Conservation (phyloP, 2,888 invertebrate genomes). For the Xestobium rufovillosum region DNA sequence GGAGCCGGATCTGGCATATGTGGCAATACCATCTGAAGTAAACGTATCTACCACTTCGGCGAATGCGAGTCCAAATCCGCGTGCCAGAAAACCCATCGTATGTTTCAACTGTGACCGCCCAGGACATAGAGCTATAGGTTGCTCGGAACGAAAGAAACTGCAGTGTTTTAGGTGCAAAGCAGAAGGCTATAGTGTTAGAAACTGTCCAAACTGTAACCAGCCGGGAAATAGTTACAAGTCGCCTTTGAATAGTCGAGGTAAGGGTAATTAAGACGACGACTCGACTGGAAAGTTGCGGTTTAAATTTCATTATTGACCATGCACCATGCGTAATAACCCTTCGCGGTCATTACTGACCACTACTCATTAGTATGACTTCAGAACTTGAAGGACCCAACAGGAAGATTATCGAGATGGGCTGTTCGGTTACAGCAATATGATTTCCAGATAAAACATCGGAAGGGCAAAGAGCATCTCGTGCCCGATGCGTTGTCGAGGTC, state of each 20-base stretch:
- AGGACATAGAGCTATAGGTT: constrained; percentile 13
- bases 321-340: too few relatives aligned
- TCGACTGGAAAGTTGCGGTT: background rate
- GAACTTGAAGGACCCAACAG: too few relatives aligned
- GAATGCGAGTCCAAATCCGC: background rate
- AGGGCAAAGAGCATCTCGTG: too few relatives aligned
- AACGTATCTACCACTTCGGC: too few relatives aligned
- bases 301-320: too few relatives aligned
- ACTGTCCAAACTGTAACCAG: constrained; percentile 15
- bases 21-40: constrained; percentile 3
- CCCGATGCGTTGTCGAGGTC: too few relatives aligned
- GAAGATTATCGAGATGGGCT: too few relatives aligned
- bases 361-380: too few relatives aligned
- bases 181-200: constrained; percentile 12
- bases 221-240: constrained; percentile 16
- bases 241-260: constrained; percentile 10
- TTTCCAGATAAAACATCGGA: too few relatives aligned
- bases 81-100: constrained; percentile 2
- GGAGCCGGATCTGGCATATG: constrained; percentile 18
- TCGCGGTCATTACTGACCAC: too few relatives aligned
- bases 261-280: constrained; percentile 3
- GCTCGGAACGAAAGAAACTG: constrained; percentile 4
- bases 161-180: constrained; percentile 15
- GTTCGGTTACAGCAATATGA: too few relatives aligned
- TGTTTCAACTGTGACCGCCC: constrained; percentile 14